Base-by-base conservation (phyloP, 2,888 invertebrate genomes). In the Hyposoter dolosus region DNA sequence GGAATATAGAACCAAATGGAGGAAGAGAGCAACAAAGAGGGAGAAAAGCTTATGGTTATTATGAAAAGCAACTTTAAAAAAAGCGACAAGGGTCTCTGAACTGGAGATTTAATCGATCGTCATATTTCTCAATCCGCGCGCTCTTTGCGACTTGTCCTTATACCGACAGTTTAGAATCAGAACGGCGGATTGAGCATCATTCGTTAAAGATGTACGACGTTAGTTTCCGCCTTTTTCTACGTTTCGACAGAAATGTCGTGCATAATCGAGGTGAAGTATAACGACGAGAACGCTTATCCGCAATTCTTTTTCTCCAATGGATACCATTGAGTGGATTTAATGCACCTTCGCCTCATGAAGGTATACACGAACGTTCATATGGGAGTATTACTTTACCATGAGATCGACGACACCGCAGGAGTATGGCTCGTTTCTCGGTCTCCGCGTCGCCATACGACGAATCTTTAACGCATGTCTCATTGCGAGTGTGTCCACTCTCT, bases 71-170 rank as follows among this genome's bases (percentile, higher is more conserved):
- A 77, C 60, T 17, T 65, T 79, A 47, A 75, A 83, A 82, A 79
- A 63, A 68, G 35, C 45, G 56, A 32, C 45, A 19, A 71, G 66
- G 53, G 81, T 83, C 82, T 56, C 83, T 69, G 80, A 68, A 85
- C 78, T 79, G 69, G 15, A 69, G 82, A 86, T 87, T 88, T 84
- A 88, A 88, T 88, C 85, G 86, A 88, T 86, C 84, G 87, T 86
- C 84, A 86, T 86, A 88, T 87, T 84, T 88, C 87, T 88, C 86
- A 87, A 88, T 87, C 86, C 81, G 9, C 5, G 40, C 80, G 76
- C 68, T 75, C 43, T 56, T 56, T n/a, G 47, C 79, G 32, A 60
- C 32, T 17, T 79, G 79, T 79, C 60, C 32, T 56, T 60, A 1
- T 35, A 50, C n/a, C 65, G 47, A 56, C 45, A 45, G 28, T 45